phyloP scores from a whole-genome alignment of 2,113 vertebrate species.

The Odocoileus hemionus region DNA sequence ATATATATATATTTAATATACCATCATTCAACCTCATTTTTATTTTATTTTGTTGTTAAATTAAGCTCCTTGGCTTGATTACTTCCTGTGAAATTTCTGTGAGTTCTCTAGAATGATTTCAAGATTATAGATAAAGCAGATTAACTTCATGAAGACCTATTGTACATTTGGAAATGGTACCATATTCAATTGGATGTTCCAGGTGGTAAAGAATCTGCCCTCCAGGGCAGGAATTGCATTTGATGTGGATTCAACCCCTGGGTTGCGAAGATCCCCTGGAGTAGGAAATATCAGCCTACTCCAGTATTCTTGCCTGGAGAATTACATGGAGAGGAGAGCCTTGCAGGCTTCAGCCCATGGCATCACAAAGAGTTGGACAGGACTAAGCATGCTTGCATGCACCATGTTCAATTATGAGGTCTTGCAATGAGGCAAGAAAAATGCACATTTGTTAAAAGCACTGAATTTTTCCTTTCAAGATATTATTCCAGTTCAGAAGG shows the following conservation, averaged over 20 bases:
- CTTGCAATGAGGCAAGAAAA: background rate
- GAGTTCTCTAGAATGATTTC: background rate
- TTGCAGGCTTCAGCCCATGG: background rate
- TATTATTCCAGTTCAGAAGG: background rate
- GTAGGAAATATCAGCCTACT: background rate
- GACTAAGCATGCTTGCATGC: background rate
- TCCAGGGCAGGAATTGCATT: background rate
- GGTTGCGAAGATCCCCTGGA: background rate
- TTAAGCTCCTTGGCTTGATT: background rate
- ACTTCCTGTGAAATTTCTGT: background rate
- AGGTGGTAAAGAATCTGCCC: background rate
- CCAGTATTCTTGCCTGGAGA: background rate
- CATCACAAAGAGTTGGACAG: background rate
- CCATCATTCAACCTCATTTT: background rate
- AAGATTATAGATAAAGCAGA: background rate
- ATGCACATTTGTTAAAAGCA: background rate
- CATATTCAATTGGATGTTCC: background rate
- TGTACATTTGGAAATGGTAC: background rate
- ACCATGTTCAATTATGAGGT: background rate
- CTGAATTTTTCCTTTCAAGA: background rate
- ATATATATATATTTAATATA: background rate
- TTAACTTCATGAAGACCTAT: background rate
- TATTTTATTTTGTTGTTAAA: slow-evolving; percentile 31
- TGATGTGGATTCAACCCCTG: background rate
- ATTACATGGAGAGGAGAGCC: background rate